Base-by-base conservation (phyloP, 1,140 invertebrate genomes). In the Cecropterus lyciades region DNA sequence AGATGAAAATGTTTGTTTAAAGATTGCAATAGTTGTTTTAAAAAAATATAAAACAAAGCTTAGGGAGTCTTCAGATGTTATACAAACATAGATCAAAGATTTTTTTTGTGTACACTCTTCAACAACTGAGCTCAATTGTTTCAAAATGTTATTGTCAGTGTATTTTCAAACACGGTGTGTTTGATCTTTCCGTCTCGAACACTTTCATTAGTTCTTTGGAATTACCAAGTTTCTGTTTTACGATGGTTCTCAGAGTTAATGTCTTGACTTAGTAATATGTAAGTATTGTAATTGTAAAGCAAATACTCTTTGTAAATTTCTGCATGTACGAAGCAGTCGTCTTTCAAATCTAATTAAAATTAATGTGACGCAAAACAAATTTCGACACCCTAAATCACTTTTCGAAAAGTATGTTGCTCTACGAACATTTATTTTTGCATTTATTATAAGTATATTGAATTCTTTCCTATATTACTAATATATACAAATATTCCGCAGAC, bases 141-240 rank as follows among this genome's bases (percentile, higher is more conserved):
- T 57, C 40, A 45, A 57, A 57, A 45, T 37, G 40, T n/a, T 6
- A 43, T 43, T 57, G 40, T 57, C 17, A 27, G 40, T 45, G 43
- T 14, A 27, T 57, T 57, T 57, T 20, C 55, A 57, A 57, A 57
- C 55, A 57, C n/a, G 1, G 40, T 42, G 33, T 56, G 6, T 56
- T 56, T 56, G 10, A 57, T 57, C 16, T 57, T 57, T 57, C 16
- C 55, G 40, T 16, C 42, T 40, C 8, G 33, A 52, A 15, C 13
- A 10, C 24, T 65, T 46, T 60, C n/a, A 33, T 69, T 64, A 27
- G 7, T 33, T 45, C 42, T 49, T 15, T 42, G 20, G 27, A 27
- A 45, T n/a, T 45, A 3, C 7, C 40, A 43, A 15, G 40, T 56
- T 8, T 43, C 16, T 9, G 17, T 24, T 37, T 14, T 14, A 43